A percentile compares a stretch with the other conserved stretches of the same genome.
These are phyloP conservation scores for Nixonia krombeini DNA, from an alignment of 1,140 invertebrate species.

Conservation along the genomic window DNA sequence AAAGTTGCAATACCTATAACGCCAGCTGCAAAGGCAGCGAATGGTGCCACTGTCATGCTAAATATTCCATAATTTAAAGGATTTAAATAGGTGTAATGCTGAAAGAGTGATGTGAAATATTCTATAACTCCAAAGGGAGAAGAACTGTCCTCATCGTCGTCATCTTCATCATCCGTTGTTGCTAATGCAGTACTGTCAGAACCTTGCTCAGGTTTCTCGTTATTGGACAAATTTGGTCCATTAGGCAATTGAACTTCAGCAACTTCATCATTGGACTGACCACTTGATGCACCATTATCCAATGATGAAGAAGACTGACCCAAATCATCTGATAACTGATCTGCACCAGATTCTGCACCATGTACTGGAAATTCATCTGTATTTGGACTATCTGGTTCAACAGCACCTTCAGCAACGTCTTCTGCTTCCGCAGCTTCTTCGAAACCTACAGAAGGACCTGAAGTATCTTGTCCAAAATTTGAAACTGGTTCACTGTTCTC, in stretches of 20 bases:
- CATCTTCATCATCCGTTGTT: constrained; percentile 46
- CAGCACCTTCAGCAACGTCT: background rate
- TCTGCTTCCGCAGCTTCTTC: constrained; percentile 1
- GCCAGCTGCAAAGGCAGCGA: constrained; percentile 65
- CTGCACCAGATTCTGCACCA: too few species aligned
- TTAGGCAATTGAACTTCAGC: constrained; percentile 14
- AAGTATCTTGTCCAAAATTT: background rate
- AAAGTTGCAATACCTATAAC: constrained; percentile 61
- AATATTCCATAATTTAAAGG: constrained; percentile 66
- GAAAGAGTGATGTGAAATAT: constrained; percentile 56
- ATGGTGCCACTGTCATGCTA: constrained; percentile 63
- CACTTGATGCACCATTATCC: constrained; percentile 7
- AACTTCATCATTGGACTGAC: constrained; percentile 33
- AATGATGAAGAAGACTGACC: constrained; percentile 9
- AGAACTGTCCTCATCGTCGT: constrained; percentile 56
- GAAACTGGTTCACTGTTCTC: too few species aligned
- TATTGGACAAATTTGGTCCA: constrained; percentile 15
- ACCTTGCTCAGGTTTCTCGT: background rate
- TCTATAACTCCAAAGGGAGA: constrained; percentile 55
- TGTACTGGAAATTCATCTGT: background rate
- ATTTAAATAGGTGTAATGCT: constrained; percentile 62
- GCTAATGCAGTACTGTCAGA: constrained; percentile 20
- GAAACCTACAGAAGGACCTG: background rate
- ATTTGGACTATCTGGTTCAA: background rate
- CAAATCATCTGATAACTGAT: background rate